phyloP scores from a whole-genome alignment of 2,113 vertebrate genomes.

The Fulmarus glacialis region DNA sequence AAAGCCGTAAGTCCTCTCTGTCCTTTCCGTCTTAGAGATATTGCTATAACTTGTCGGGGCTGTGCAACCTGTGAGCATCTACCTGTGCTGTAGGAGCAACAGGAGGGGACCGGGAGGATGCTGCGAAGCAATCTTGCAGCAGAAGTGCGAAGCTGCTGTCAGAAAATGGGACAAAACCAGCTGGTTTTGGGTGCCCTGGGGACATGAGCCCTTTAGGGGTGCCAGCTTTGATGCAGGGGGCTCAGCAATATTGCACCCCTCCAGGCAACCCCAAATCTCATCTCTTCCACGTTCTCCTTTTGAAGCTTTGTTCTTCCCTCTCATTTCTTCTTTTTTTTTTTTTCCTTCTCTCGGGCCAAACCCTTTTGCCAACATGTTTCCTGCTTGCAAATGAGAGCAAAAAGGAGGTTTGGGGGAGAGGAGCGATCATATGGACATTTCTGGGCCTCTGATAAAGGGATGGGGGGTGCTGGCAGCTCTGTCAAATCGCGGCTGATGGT shows the following conservation, averaged over 20 bases:
- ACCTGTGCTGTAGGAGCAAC: background rate
- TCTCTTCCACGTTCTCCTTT: background rate
- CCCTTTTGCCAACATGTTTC: slow-evolving; percentile 1
- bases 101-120: background rate
- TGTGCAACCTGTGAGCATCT: background rate
- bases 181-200: background rate
- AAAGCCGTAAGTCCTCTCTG: background rate
- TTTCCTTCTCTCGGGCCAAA: background rate
- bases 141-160: background rate
- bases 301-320: background rate
- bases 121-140: background rate
- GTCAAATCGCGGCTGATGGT: background rate
- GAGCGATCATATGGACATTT: background rate
- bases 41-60: background rate
- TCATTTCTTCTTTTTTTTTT: background rate
- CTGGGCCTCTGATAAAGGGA: slow-evolving; percentile 18
- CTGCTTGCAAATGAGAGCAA: background rate
- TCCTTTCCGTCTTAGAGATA: background rate
- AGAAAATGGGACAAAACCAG: background rate
- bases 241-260: background rate
- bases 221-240: background rate
- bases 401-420: background rate
- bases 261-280: background rate
- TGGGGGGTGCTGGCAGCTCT: slow-evolving; percentile 27
- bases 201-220: background rate